These are phyloP conservation scores for Eueremaeus valkanovi DNA, from an alignment of 2,888 invertebrate genomes.

Conservation along the genomic window DNA sequence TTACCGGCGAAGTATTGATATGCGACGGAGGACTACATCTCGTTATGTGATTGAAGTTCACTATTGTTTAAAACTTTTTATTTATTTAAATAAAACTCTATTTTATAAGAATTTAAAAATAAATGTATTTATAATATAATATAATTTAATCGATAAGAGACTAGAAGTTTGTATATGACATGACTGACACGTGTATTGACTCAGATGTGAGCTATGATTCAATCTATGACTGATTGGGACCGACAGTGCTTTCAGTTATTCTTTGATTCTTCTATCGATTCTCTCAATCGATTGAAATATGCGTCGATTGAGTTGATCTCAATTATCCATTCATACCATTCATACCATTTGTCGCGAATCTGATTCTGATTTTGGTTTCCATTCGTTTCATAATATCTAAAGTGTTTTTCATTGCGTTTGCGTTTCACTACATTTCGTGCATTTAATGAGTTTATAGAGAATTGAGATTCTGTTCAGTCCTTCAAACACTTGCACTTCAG, in stretches of 20 bases:
- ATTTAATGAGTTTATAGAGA: neutral
- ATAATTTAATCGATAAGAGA: neutral
- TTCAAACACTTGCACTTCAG: no score
- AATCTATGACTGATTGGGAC: neutral
- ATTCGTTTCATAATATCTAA: no score
- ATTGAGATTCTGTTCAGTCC: neutral
- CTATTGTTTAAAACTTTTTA: no score
- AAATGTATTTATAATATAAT: neutral
- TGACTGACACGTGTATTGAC: no score
- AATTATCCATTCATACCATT: no score
- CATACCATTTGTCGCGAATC: no score
- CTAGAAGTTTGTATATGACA: neutral
- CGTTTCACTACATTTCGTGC: neutral
- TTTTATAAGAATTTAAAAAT: neutral
- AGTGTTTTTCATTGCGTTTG: neutral
- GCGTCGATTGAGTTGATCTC: no score
- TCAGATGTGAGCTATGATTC: neutral
- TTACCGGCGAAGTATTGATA: conserved; percentile 42
- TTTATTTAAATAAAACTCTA: no score
- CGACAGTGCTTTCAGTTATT: neutral
- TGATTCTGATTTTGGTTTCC: no score
- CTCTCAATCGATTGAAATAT: no score
- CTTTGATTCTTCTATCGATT: no score
- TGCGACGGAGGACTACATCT: conserved; percentile 42
- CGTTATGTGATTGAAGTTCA: neutral